phyloP scores from a whole-genome alignment of 2,797 vertebrate species.

The Balearica regulorum region DNA sequence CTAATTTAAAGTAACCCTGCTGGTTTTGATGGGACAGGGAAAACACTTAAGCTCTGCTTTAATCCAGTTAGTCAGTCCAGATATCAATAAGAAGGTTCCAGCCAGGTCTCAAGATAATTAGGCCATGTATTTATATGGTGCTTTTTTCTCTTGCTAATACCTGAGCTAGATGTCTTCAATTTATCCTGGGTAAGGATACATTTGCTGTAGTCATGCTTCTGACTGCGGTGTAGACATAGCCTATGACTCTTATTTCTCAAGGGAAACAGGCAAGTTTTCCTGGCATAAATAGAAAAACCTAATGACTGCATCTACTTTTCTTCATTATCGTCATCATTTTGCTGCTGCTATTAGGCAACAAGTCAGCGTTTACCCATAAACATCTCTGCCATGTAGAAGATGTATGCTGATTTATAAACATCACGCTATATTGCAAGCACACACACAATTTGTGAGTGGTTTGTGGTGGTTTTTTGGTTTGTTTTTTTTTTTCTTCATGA shows the following conservation, averaged over 20 bases:
- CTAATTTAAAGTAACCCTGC: slow-evolving; percentile 27
- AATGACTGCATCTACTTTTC: background rate
- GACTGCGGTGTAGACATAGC: background rate
- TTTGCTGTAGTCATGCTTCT: background rate
- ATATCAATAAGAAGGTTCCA: background rate
- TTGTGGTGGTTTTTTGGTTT: background rate
- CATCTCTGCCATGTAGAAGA: background rate
- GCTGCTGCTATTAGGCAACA: background rate
- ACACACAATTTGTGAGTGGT: background rate
- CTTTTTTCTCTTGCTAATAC: background rate
- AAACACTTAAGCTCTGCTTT: background rate
- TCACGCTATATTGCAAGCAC: background rate
- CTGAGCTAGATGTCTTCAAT: background rate
- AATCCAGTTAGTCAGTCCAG: background rate
- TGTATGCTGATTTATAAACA: background rate
- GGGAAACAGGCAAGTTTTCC: background rate
- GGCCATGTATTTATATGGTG: background rate
- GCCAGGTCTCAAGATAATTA: background rate
- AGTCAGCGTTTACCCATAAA: background rate
- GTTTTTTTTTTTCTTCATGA: background rate
- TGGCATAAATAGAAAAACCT: background rate
- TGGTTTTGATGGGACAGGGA: slow-evolving; percentile 2
- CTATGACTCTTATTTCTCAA: background rate
- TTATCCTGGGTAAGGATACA: background rate
- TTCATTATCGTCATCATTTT: slow-evolving; percentile 4